These are phyloP conservation scores for Gymnopithys bicolor DNA, from an alignment of 2,797 vertebrate genomes.

Conservation along the genomic window DNA sequence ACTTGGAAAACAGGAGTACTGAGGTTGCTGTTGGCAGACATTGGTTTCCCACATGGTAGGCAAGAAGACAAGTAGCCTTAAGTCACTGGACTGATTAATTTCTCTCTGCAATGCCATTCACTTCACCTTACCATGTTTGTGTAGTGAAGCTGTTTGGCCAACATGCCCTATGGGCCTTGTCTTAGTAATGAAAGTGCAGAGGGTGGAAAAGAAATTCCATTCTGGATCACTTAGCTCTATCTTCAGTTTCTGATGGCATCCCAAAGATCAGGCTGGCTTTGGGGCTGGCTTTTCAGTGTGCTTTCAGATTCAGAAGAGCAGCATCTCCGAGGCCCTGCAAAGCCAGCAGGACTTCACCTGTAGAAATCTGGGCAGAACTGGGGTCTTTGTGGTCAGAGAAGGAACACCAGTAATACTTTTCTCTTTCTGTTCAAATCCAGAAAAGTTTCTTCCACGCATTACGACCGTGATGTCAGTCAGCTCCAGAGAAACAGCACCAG, in stretches of 20 bases:
- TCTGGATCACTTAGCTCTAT: not conserved
- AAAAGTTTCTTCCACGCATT: not conserved
- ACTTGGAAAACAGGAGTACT: slow-evolving; percentile 25
- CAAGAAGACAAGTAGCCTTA: slow-evolving; percentile 41
- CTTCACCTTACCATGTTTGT: not conserved
- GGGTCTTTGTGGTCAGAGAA: not conserved
- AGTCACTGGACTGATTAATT: slow-evolving; percentile 20
- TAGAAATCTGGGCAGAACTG: not conserved
- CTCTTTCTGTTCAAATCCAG: not conserved
- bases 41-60: not conserved
- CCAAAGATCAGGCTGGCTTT: not conserved
- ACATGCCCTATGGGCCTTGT: slow-evolving; percentile 41
- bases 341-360: not conserved
- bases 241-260: not conserved
- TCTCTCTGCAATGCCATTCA: slow-evolving; percentile 7
- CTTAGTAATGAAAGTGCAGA: slow-evolving; percentile 28
- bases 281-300: not conserved
- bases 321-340: not conserved
- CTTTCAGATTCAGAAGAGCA: not conserved
- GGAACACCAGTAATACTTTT: not conserved
- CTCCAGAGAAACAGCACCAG: not conserved
- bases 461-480: accelerated
- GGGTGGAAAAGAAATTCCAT: slow-evolving; percentile 27
- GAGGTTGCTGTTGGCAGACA: not conserved
- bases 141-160: slow-evolving; percentile 22